Conservation (phyloP, 2,113 vertebrate genomes). For the Octodon degus region DNA sequence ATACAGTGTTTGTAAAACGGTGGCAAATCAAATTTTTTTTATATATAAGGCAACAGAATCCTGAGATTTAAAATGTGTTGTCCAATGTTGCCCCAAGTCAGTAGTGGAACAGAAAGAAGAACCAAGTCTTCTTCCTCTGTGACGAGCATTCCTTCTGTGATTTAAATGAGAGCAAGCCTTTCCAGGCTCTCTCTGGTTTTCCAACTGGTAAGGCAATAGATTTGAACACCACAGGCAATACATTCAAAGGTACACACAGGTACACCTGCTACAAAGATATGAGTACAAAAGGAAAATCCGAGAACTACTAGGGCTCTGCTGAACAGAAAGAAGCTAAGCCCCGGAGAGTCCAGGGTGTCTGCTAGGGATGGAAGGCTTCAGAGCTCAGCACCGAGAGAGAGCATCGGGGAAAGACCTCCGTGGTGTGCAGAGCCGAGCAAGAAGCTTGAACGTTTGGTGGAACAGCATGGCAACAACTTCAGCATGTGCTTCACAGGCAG, state of each 20-base stretch:
- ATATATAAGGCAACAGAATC: background rate
- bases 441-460: background rate
- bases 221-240: background rate
- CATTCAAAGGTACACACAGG: background rate
- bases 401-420: background rate
- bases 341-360: constrained; percentile 2
- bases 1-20: background rate
- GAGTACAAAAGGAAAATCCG: constrained; percentile 11
- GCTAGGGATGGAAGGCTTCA: background rate
- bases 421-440: background rate
- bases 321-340: background rate
- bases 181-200: background rate
- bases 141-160: background rate
- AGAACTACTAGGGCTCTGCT: background rate
- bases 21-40: background rate
- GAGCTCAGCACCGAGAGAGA: background rate
- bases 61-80: background rate
- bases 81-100: constrained; percentile 26
- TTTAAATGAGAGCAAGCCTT: background rate
- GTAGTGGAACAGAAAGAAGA: background rate
- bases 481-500: background rate
- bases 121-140: background rate
- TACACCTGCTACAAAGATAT: background rate
- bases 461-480: background rate
- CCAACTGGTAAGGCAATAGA: background rate